phyloP scores from a whole-genome alignment of 2,888 invertebrate genomes.

The Epicampocera succincta region DNA sequence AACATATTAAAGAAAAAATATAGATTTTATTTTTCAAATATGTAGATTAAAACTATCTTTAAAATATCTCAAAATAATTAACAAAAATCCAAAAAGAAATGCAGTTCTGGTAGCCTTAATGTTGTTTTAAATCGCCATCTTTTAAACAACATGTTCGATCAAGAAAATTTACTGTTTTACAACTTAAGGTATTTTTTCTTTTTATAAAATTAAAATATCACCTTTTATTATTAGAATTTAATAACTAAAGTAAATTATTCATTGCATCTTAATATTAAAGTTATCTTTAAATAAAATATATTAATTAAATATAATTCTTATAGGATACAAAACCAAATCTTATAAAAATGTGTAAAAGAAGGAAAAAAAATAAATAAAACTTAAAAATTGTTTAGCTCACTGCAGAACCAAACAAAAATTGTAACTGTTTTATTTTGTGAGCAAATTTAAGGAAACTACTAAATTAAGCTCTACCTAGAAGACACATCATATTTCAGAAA shows the following conservation, averaged over 20 bases:
- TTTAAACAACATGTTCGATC: slow-evolving; percentile 20
- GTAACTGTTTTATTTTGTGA: slow-evolving; percentile 14
- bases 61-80: not conserved
- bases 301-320: slow-evolving; percentile 50
- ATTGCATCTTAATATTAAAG: slow-evolving; percentile 58
- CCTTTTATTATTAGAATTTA: slow-evolving; percentile 57
- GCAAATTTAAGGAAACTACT: not conserved
- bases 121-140: slow-evolving; percentile 43
- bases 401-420: slow-evolving; percentile 57
- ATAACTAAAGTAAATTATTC: slow-evolving; percentile 47
- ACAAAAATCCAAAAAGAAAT: slow-evolving; percentile 44
- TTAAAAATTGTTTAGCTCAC: slow-evolving; percentile 66
- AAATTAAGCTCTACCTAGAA: too few species aligned
- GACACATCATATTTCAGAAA: too few species aligned
- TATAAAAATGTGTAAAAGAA: slow-evolving; percentile 63
- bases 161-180: slow-evolving; percentile 9
- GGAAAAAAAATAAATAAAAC: slow-evolving; percentile 61
- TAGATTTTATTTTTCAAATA: slow-evolving; percentile 49
- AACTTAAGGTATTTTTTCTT: slow-evolving; percentile 24
- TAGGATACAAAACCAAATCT: slow-evolving; percentile 47
- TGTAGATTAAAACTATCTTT: slow-evolving; percentile 32
- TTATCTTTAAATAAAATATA: slow-evolving; percentile 50
- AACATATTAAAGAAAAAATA: slow-evolving; percentile 41
- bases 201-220: slow-evolving; percentile 24
- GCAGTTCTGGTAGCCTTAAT: slow-evolving; percentile 69